Percentiles rank a stretch among this genome's conserved stretches.
These are phyloP conservation scores for Cololabis saira DNA, from an alignment of 2,113 vertebrate genomes.

Conservation along the genomic window DNA sequence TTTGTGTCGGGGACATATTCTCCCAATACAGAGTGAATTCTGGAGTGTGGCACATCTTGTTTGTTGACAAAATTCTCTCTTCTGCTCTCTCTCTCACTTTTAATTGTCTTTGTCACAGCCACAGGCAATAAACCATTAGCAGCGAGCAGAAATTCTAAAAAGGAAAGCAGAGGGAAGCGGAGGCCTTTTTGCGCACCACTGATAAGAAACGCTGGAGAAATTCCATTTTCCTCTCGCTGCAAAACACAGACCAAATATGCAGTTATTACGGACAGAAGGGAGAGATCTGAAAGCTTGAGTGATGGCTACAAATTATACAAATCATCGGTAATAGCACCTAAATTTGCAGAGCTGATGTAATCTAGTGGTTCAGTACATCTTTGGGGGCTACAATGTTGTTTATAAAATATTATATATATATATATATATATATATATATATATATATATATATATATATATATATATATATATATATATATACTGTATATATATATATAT, in stretches of 20 bases:
- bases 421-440: no score
- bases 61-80: slow-evolving; percentile 60
- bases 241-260: slow-evolving; percentile 28
- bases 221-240: slow-evolving; percentile 36
- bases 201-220: slow-evolving; percentile 72
- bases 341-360: not conserved
- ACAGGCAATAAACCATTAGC: slow-evolving; percentile 70
- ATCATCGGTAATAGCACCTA: slow-evolving; percentile 25
- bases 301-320: slow-evolving; percentile 37
- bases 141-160: slow-evolving; percentile 47
- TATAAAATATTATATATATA: slow-evolving; percentile 1
- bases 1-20: not conserved
- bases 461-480: no score
- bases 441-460: no score
- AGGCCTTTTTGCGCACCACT: slow-evolving; percentile 71
- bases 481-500: no score
- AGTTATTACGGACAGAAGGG: slow-evolving; percentile 27
- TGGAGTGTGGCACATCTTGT: slow-evolving; percentile 10
- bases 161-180: slow-evolving; percentile 42
- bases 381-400: slow-evolving; percentile 3
- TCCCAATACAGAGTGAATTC: slow-evolving; percentile 41
- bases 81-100: not conserved
- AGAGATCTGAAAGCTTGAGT: slow-evolving; percentile 38
- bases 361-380: slow-evolving; percentile 13
- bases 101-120: slow-evolving; percentile 56